Base-by-base conservation (phyloP, 2,888 invertebrate genomes). In the Pseudococcus longispinus region DNA sequence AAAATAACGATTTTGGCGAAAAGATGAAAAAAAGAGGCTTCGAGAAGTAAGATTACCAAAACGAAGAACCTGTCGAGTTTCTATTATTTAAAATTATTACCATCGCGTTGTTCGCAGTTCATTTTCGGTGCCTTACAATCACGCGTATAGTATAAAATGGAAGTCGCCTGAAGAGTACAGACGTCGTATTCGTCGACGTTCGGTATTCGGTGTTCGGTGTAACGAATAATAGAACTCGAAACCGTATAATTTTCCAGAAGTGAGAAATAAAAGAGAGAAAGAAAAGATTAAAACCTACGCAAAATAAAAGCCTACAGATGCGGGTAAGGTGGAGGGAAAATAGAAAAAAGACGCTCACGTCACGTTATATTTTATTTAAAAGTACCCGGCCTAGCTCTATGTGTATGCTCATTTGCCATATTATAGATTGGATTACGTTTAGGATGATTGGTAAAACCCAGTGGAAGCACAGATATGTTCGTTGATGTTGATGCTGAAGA, bases 41-140 rank as follows among this genome's bases (percentile, higher is more conserved):
- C 60, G 60, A 60, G 23, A n/a, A 20, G 60, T 20, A 60, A 60
- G 23, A 29, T 29, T 70, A 29, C 26, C 70, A 20, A 60, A 70
- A 70, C 29, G 29, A 18, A 29, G 29, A 70, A 70, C 29, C 15
- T 29, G 70, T 70, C 29, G 70, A 13, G 70, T 70, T 70, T 70
- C 70, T 29, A 70, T 70, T 70, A 70, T 70, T 70, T 70, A 70
- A 60, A 60, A 60, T 60, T 60, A 60, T 60, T 60, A 60, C 23
- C 23, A 23, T 60, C 60, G 60, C 60, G n/a, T 23, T 23, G 60
- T 60, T 60, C 60, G 60, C 9, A 2, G 60, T 60, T 60, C n/a
- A 55, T 55, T 55, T 55, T 55, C n/a, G 15, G 6, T 5, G 55
- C 13, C n/a, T 37, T 37, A 32, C 37, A 37, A n/a, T 4, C n/a